Percentiles rank a stretch among this genome's conserved stretches.
These are phyloP conservation scores for Semibalanus balanoides DNA, from an alignment of 1,140 invertebrate species.

Conservation along the genomic window DNA sequence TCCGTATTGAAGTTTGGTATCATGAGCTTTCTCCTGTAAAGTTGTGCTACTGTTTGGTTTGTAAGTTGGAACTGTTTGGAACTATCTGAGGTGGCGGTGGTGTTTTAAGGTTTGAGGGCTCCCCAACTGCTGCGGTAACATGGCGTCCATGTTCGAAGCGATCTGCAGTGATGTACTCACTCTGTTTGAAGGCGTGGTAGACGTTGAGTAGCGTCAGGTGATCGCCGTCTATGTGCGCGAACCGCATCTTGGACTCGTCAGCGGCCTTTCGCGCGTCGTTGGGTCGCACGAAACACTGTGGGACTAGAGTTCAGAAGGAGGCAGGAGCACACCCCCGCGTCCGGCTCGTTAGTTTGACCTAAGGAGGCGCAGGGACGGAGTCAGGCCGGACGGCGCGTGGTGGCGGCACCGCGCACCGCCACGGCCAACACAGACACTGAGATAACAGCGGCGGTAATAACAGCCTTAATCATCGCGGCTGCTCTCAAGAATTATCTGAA, in stretches of 20 bases:
- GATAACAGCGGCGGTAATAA: too few relatives aligned
- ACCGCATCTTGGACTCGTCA: conserved; percentile 97
- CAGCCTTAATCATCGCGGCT: too few relatives aligned
- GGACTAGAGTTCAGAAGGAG: conserved; percentile 46
- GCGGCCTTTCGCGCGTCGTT: conserved; percentile 98
- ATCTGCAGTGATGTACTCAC: conserved; percentile 46
- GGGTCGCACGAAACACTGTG: conserved; percentile 97
- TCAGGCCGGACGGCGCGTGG: background rate
- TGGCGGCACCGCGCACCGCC: background rate
- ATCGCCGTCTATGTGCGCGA: conserved; percentile 99
- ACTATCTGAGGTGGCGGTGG: too few relatives aligned
- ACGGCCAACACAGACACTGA: too few relatives aligned
- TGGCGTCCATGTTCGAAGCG: too few relatives aligned
- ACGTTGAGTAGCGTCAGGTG: conserved; percentile 90
- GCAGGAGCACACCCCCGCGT: background rate
- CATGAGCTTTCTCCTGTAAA: too few relatives aligned
- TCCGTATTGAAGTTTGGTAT: too few relatives aligned
- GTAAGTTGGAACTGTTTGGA: too few relatives aligned
- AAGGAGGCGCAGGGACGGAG: background rate
- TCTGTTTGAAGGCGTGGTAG: conserved; percentile 98
- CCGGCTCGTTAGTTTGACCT: background rate
- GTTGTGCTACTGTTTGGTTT: too few relatives aligned
- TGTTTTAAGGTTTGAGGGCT: too few relatives aligned
- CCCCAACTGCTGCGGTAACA: too few relatives aligned
- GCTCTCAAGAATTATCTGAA: too few relatives aligned